Conservation (phyloP, 2,113 vertebrate species). For the Jaculus jaculus region DNA sequence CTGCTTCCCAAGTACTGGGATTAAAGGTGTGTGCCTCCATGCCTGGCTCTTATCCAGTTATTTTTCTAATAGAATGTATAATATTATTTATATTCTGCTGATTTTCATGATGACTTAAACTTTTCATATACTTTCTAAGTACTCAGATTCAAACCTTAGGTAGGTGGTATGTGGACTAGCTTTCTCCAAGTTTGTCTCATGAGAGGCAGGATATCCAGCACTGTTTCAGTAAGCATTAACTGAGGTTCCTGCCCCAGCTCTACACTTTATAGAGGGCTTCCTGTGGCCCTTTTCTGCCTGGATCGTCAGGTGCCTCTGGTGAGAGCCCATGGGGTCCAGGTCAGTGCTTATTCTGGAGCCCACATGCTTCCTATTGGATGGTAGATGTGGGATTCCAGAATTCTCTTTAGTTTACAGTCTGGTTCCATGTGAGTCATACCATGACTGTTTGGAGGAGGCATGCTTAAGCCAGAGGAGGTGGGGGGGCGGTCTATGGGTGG, state of each 20-base stretch:
- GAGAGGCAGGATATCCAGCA: background rate
- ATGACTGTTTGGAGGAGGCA: background rate
- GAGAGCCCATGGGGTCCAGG: background rate
- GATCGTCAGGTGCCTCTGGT: background rate
- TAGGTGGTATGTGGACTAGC: background rate
- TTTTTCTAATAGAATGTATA: background rate
- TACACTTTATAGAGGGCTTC: background rate
- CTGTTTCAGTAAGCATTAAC: background rate
- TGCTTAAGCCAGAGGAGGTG: background rate
- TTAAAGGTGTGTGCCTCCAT: too few species aligned
- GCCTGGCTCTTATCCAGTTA: background rate
- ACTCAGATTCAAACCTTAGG: background rate
- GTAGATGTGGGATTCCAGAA: background rate
- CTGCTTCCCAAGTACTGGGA: too few species aligned
- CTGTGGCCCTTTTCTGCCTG: background rate
- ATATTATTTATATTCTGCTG: background rate
- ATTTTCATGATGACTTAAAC: conserved; percentile 16
- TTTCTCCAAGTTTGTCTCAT: background rate
- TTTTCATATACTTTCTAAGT: background rate
- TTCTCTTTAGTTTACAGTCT: background rate
- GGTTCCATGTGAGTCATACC: background rate
- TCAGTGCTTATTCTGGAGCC: background rate
- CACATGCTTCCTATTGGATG: background rate
- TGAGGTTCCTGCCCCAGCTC: background rate
- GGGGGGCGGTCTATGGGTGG: background rate